phyloP scores from a whole-genome alignment of 2,113 vertebrate species.

The Aegotheles bennettii region DNA sequence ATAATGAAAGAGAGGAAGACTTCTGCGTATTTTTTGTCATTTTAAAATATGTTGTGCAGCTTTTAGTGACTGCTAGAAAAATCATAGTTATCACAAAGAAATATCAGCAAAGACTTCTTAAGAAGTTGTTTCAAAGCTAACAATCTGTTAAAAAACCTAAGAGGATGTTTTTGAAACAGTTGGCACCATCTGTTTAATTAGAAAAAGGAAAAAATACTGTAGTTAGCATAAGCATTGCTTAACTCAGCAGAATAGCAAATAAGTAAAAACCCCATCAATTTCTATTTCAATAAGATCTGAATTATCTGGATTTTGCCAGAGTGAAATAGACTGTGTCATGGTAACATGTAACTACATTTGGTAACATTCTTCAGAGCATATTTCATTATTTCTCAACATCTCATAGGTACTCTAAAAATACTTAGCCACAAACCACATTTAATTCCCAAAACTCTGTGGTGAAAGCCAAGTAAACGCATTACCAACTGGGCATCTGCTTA shows the following conservation, averaged over 20 bases:
- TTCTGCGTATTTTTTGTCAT: background rate
- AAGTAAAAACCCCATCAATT: background rate
- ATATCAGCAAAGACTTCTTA: background rate
- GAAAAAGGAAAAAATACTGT: background rate
- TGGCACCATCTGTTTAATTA: slow-evolving; percentile 15
- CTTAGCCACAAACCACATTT: slow-evolving; percentile 13
- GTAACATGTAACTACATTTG: background rate
- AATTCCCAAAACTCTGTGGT: background rate
- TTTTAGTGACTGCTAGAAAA: background rate
- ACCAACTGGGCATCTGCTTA: background rate
- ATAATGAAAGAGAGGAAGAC: background rate
- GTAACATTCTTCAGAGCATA: background rate
- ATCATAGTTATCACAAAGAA: background rate
- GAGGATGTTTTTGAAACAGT: slow-evolving; percentile 1
- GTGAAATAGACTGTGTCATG: background rate
- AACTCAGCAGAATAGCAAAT: background rate
- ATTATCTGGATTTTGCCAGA: background rate
- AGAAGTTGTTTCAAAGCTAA: background rate
- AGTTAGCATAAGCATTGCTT: background rate
- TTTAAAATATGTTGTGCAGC: background rate
- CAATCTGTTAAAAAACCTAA: background rate
- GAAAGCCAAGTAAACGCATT: slow-evolving; percentile 42
- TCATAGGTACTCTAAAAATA: slow-evolving; percentile 3
- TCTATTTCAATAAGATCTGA: background rate
- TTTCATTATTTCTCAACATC: background rate